Base-by-base conservation (phyloP, 1,140 invertebrate species). In the Drosophila aff. region DNA sequence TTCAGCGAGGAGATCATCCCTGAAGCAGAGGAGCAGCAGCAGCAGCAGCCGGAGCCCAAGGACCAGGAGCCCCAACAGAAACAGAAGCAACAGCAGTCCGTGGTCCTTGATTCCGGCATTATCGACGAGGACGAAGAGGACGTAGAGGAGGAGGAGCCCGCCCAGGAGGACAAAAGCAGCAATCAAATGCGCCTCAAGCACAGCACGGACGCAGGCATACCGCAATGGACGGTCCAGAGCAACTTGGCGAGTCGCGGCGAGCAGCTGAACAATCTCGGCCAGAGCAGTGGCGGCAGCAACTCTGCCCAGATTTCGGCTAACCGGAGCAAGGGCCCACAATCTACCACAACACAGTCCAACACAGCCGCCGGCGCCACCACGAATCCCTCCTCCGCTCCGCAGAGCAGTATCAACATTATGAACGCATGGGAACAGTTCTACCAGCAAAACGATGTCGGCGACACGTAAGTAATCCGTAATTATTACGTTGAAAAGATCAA, bases 361-460 rank as follows among this genome's bases (percentile, higher is more conserved):
- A 68, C 50, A 55, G 18, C 41, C 31, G 38, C 67, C 43, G 21
- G 43, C 62, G 41, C 55, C 47, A 72, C 46, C 43, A 71, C 28
- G 55, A 79, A 63, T 79, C 53, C 76, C 52, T 38, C 58, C 55
- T 16, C 68, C 43, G 77, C 66, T 38, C 49, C 59, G 2, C 46
- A 21, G 38, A 63, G 60, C 55, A 86, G 78, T 64, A 87, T 89
- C 36, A 85, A 74, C 44, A 79, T 79, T 21, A 79, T 84, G 52
- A 92, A 79, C 33, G 84, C 93, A 38, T 95, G 95, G 94, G 93
- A 95, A 92, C 90, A 94, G 73, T 95, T 95, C 65, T 96, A 94
- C 82, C 92, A 94, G 66, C 95, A 95, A 77, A 95, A 96, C 82
- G 95, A 95, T 63, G 95, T 96, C 76, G 96, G 96, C 47, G 96